Percentiles rank a stretch among this genome's conserved stretches.
These are phyloP conservation scores for Isaurus tuberculatus DNA, from an alignment of 92 coral and sea anemone species.

Conservation along the genomic window DNA sequence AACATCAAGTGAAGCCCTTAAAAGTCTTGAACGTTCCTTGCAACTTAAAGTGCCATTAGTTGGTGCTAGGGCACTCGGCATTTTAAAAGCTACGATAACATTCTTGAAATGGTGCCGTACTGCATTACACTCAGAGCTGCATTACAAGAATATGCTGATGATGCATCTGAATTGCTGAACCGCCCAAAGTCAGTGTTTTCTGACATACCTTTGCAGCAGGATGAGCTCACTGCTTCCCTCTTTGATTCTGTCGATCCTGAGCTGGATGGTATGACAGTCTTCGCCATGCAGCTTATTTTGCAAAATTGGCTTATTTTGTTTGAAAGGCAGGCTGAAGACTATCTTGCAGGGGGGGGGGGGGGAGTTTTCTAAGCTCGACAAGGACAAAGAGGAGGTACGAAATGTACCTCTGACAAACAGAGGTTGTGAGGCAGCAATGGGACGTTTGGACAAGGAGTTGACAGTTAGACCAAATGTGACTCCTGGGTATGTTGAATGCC, in stretches of 20 bases:
- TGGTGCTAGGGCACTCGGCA: slow-evolving; percentile 23
- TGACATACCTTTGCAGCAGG: slow-evolving; percentile 36
- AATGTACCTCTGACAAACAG: slow-evolving; percentile 37
- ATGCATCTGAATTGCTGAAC: slow-evolving; percentile 32
- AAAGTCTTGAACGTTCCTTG: slow-evolving; percentile 6
- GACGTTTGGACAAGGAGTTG: slow-evolving; percentile 17
- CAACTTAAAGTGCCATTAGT: not conserved
- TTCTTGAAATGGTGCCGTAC: slow-evolving; percentile 19
- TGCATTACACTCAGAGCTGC: slow-evolving; percentile 24
- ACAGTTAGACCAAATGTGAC: slow-evolving; percentile 13
- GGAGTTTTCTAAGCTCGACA: not conserved
- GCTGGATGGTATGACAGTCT: slow-evolving; percentile 25
- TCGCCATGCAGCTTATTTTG: slow-evolving; percentile 30
- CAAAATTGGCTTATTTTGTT: slow-evolving; percentile 24
- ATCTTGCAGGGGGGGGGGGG: slow-evolving; percentile 31
- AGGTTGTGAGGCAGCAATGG: slow-evolving; percentile 43
- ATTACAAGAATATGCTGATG: slow-evolving; percentile 38
- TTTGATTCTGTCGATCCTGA: slow-evolving; percentile 10
- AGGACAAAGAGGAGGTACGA: not conserved
- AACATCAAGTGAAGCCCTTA: not conserved
- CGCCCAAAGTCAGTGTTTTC: slow-evolving; percentile 17
- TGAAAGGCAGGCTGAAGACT: slow-evolving; percentile 35
- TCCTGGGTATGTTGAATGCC: slow-evolving; percentile 26
- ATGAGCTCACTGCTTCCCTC: slow-evolving; percentile 27
- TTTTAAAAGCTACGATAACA: slow-evolving; percentile 23